Evolutionary conservation across 2,888 invertebrate species (phyloP), one percentile per base, ranked within the genome.

Genomic region (Geophilus truncorum): DNA sequence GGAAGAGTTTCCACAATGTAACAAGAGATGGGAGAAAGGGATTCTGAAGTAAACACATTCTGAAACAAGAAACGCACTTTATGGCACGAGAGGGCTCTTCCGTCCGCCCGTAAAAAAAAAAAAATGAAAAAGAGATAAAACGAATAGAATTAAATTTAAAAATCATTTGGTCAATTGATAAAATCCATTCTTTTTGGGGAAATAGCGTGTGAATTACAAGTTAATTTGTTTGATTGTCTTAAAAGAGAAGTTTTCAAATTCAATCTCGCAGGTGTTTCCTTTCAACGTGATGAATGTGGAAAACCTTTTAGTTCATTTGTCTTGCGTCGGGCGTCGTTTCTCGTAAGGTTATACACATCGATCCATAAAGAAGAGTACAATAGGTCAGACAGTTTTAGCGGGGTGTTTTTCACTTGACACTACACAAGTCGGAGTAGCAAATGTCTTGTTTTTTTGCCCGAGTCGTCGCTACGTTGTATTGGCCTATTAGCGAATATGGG

Each of bases 261-360:
- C n/a, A n/a, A n/a, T n/a, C 23, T 62, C 21, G 57, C 57, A 62
- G 57, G 57, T 62, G 57, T 62, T 62, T 18, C 57, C 57, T 40
- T 10, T 23, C 57, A 62, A 10, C n/a, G n/a, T 62, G 57, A 62
- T 62, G 23, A 62, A 62, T 62, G 57, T 62, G 57, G 23, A 62
- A 62, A 62, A 62, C 57, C 57, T 62, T 62, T 62, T 62, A 62
- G 57, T 62, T 62, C 57, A 62, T 62, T 62, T 62, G 57, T 62
- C 57, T 62, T 62, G 18, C 57, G 57, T 23, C 57, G 57, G 21
- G 57, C 57, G 57, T 21, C 57, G 57, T 62, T 40, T 62, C 57
- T 62, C 21, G 57, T 62, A 62, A n/a, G 57, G 23, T 62, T 62
- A 40, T 40, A 62, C 57, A 62, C 57, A 62, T 62, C 57, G 57